Evolutionary conservation across 2,797 vertebrate species (phyloP).

Genomic region (Neomorphus geoffroyi): DNA sequence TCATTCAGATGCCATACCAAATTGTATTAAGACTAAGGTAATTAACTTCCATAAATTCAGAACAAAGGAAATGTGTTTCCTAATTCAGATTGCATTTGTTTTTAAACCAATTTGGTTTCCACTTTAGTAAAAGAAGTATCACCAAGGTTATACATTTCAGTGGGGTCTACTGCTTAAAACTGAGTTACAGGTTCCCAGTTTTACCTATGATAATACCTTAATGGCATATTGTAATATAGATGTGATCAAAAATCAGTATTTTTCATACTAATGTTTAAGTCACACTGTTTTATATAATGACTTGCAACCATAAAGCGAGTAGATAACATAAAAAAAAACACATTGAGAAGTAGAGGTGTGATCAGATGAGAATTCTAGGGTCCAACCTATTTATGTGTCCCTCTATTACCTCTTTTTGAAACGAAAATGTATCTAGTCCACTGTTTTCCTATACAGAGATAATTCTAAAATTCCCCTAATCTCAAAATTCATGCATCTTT

Average conservation of each 20-base stretch:
- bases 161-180: background rate
- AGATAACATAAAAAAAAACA: background rate
- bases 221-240: background rate
- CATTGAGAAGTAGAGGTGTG: background rate
- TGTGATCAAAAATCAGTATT: background rate
- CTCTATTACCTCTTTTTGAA: background rate
- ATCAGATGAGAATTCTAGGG: background rate
- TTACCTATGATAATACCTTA: background rate
- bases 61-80: background rate
- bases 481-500: background rate
- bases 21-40: background rate
- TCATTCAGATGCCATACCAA: conserved; percentile 40
- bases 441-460: background rate
- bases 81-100: background rate
- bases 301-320: background rate
- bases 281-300: background rate
- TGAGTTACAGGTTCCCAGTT: background rate
- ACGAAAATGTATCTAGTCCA: background rate
- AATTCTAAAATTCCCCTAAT: background rate
- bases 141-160: background rate
- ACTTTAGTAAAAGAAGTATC: background rate
- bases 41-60: background rate
- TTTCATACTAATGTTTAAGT: background rate
- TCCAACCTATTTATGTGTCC: background rate
- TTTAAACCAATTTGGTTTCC: background rate